Evolutionary conservation across 2,113 vertebrate species (phyloP), one percentile per base, ranked within the genome.

Genomic region (Colaptes auratus): DNA sequence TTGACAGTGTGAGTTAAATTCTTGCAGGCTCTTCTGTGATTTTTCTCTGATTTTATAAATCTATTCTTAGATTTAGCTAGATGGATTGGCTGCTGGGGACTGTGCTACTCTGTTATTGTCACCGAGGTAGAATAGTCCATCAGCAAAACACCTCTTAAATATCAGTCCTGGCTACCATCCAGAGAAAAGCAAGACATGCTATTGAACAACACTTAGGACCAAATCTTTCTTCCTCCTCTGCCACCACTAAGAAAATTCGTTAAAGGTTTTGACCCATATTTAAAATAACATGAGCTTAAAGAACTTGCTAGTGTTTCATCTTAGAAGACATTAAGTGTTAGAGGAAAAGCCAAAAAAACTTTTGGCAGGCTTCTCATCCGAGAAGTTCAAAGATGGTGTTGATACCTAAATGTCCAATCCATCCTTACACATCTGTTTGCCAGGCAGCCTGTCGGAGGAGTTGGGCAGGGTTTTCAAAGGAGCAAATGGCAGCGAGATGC

Each of bases 61-160:
- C 97, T 95, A 92, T 96, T 95, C 88, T 94, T 96, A 92, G 92
- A 93, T 95, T 97, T 90, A 94, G 65, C 86, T 96, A 97, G 97
- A 97, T 96, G 92, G 92, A 97, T 95, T 78, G 96, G 73, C 96
- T 96, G 95, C 92, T 91, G 94, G 70, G 91, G 91, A 92, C 86
- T 95, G 66, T 10, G 28, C 88, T 95, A 74, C 86, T 97, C 97
- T 97, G 97, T 97, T 93, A 96, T 79, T 97, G 97, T 98, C 97
- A 96, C 92, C 82, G 80, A 95, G 95, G 93, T 95, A 96, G 36
- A 65, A 96, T 92, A 97, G 97, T 93, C 93, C 95, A 96, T 98
- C 97, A 98, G 94, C 95, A 95, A 96, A 97, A 98, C 97, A 97
- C 97, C 96, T 98, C 97, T 96, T 98, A 97, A 98, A 97, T 97